Evolutionary conservation across 2,888 invertebrate genomes (phyloP), one percentile per base, ranked within the genome.

Genomic region (Harpagoxenus sublaevis): DNA sequence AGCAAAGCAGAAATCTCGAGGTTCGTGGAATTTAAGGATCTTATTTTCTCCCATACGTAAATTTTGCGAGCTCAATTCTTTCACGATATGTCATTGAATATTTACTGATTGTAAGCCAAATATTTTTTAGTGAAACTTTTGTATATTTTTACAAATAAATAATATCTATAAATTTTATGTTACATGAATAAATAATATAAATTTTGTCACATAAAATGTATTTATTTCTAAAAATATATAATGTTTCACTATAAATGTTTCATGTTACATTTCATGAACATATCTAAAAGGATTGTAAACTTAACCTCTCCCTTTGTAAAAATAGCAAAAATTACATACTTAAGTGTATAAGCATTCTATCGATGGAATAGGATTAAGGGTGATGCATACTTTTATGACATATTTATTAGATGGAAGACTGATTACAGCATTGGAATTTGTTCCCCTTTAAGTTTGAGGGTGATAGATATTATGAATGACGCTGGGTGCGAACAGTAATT

Each of bases 401-500:
- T 90, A 89, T 87, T 88, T 84, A 85, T 87, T 79, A 86, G 79
- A 89, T 83, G 12, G 39, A 60, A 74, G 79, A 79, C 45, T 35
- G 63, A 51, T 78, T 71, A 45, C 23, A 78, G 81, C 85, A 87
- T 84, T 65, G 78, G 48, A 77, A 79, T 75, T 75, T 75, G 85
- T 88, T 87, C 87, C 83, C 87, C 89, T 92, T 89, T 86, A 66
- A 86, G 86, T 86, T 88, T 70, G 79, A 83, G 87, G 84, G 85
- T 88, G 90, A 90, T 92, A 90, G 92, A 92, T 92, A 92, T 92
- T 92, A 87, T 74, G 91, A 91, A 88, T 88, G 92, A 92, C 90
- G 86, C 90, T 84, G 88, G 87, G 85, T 87, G 92, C 89, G 89
- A 87, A 84, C 89, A 89, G 92, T 93, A 94, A 94, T 94, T 93